These are phyloP conservation scores for Achatina immaculata DNA, from an alignment of 1,140 invertebrate genomes.

Conservation along the genomic window DNA sequence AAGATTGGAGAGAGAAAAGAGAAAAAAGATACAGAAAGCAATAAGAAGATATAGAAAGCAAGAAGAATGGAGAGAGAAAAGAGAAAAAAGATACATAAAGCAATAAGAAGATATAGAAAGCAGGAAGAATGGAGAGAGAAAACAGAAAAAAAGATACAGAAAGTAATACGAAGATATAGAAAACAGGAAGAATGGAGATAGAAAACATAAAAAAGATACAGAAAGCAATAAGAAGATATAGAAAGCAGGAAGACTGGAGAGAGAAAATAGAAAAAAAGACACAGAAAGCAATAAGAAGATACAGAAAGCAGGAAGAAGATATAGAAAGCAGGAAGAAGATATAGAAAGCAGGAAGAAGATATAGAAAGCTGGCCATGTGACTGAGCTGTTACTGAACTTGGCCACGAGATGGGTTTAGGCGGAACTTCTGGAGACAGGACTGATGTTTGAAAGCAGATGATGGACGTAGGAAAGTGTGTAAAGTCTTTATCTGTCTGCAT, in stretches of 20 bases:
- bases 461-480: too few relatives aligned
- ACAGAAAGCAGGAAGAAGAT: too few relatives aligned
- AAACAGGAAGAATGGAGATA: neutral
- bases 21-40: constrained; percentile 8
- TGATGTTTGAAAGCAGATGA: too few relatives aligned
- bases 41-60: constrained; percentile 16
- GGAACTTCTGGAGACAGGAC: too few relatives aligned
- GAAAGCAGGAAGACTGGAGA: constrained; percentile 5
- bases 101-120: neutral
- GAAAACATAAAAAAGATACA: constrained; percentile 9
- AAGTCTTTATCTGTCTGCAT: too few relatives aligned
- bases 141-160: neutral
- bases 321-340: too few relatives aligned
- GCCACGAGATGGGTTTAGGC: too few relatives aligned
- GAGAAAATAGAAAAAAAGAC: neutral
- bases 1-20: neutral
- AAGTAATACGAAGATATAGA: constrained; percentile 11
- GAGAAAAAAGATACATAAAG: neutral
- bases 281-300: neutral
- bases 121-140: neutral
- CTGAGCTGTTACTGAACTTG: too few relatives aligned
- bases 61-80: constrained; percentile 4
- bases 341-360: too few relatives aligned
- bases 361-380: too few relatives aligned
- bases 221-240: neutral